These are phyloP conservation scores for Phrixothrix hirtus DNA, from an alignment of 2,888 invertebrate genomes.

Conservation along the genomic window DNA sequence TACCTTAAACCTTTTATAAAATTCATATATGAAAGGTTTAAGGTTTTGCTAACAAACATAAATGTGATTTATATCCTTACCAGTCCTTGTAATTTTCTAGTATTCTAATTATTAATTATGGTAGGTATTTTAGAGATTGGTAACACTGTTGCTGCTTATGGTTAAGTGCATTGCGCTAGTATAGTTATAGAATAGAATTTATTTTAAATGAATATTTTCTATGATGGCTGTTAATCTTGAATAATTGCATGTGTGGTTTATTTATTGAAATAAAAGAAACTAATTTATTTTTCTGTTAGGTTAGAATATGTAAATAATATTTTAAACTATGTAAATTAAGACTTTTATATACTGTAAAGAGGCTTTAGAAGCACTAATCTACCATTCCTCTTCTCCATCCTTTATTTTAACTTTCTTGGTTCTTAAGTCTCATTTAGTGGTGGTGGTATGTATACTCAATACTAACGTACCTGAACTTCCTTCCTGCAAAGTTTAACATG, in stretches of 20 bases:
- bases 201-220: neutral
- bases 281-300: constrained; percentile 10
- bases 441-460: too few species aligned
- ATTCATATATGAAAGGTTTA: constrained; percentile 1
- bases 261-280: constrained; percentile 4
- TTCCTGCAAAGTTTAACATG: too few species aligned
- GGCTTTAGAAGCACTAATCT: too few species aligned
- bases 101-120: constrained; percentile 6
- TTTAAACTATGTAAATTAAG: too few species aligned
- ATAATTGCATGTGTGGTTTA: constrained; percentile 3
- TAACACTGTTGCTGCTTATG: constrained; percentile 12
- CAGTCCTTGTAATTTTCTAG: constrained; percentile 3
- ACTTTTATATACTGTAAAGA: too few species aligned
- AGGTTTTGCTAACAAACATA: constrained; percentile 8
- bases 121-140: constrained; percentile 6
- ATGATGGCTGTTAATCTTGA: neutral
- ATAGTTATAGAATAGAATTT: constrained; percentile 1
- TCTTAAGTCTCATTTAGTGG: too few species aligned
- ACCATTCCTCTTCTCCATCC: too few species aligned
- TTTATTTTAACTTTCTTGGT: too few species aligned
- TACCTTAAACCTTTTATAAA: constrained; percentile 6
- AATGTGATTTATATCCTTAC: constrained; percentile 23
- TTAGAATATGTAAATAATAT: too few species aligned
- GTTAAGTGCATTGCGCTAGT: too few species aligned
- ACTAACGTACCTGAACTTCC: too few species aligned